phyloP scores from a whole-genome alignment of 2,113 vertebrate species.

The Echinops telfairi region DNA sequence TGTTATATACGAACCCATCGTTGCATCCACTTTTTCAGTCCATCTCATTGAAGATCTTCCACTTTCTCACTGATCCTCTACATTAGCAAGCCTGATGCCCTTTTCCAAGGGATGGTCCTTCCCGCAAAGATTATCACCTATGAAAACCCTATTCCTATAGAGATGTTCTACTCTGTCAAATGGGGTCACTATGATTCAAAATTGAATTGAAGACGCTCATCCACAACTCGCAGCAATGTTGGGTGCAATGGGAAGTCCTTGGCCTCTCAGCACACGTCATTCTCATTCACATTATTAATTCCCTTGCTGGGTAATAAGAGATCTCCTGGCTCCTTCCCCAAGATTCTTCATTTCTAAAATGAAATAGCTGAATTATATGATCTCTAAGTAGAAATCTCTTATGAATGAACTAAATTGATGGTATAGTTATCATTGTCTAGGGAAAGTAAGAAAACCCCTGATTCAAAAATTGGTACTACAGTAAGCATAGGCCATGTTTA shows the following conservation, averaged over 20 bases:
- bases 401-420: background rate
- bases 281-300: background rate
- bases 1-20: too few species aligned
- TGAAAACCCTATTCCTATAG: background rate
- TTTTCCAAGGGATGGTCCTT: too few species aligned
- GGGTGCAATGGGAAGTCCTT: background rate
- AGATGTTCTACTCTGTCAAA: background rate
- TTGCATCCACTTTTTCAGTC: too few species aligned
- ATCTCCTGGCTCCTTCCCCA: background rate
- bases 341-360: constrained; percentile 8
- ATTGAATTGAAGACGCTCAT: background rate
- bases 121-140: background rate
- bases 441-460: background rate
- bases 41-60: too few species aligned
- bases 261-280: accelerated
- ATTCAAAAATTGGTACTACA: background rate
- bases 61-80: too few species aligned
- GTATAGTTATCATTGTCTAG: background rate
- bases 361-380: background rate
- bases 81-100: too few species aligned
- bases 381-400: background rate
- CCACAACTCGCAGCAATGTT: background rate
- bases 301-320: background rate
- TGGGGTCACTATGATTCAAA: background rate
- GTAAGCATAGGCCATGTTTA: background rate